Conservation (phyloP, 2,797 vertebrate genomes). For the Saxicola maurus region DNA sequence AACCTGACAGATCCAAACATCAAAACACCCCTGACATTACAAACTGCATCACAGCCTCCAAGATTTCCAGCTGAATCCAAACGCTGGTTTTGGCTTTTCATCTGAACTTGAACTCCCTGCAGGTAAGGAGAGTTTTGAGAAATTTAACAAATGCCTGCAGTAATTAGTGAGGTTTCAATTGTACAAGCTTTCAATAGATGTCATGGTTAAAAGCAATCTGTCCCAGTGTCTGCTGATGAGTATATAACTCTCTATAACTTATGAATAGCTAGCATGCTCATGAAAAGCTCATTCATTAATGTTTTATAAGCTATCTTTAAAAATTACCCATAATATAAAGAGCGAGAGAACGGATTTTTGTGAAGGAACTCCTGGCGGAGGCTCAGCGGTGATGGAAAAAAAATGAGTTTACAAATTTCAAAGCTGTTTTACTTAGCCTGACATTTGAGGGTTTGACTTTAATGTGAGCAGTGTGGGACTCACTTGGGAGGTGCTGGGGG, state of each 20-base stretch:
- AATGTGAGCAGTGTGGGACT: not conserved
- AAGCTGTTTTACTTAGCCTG: constrained; percentile 25
- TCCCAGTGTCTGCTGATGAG: constrained; percentile 17
- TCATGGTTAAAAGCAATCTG: constrained; percentile 34
- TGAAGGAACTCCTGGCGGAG: constrained; percentile 27
- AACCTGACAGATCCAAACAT: not conserved
- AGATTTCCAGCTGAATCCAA: not conserved
- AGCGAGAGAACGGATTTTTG: not conserved
- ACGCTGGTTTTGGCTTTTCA: not conserved
- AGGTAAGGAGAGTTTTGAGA: not conserved
- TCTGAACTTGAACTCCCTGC: not conserved
- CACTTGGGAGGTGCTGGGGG: not conserved
- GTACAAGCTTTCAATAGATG: constrained; percentile 2
- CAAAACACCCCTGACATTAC: not conserved
- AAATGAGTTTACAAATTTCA: constrained; percentile 45
- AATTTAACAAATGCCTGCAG: not conserved
- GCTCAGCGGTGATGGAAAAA: not conserved
- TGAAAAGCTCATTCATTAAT: constrained; percentile 50
- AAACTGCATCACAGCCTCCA: not conserved
- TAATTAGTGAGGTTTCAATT: constrained; percentile 13
- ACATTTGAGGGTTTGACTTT: not conserved
- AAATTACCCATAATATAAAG: constrained; percentile 22
- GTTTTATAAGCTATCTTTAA: constrained; percentile 55
- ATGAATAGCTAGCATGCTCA: constrained; percentile 28
- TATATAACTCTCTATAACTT: constrained; percentile 34